These are phyloP conservation scores for Petrocephalus zakoni DNA, from an alignment of 2,113 vertebrate genomes.

Conservation along the genomic window DNA sequence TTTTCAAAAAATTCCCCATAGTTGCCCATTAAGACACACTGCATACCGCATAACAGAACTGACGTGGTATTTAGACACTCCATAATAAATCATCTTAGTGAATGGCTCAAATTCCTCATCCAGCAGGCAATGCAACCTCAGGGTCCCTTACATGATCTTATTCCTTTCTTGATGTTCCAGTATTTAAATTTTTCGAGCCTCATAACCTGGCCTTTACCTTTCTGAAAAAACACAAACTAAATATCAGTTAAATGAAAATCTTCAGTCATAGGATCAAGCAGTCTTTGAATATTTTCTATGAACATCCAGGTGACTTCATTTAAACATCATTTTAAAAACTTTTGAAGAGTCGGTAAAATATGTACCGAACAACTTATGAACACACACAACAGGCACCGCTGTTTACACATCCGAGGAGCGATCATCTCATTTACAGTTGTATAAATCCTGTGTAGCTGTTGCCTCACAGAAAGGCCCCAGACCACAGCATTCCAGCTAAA, in stretches of 20 bases:
- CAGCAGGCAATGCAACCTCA: neutral
- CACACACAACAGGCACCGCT: neutral
- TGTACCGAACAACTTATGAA: neutral
- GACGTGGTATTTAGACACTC: neutral
- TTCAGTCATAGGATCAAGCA: neutral
- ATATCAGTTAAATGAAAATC: neutral
- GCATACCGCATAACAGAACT: neutral
- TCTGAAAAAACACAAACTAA: neutral
- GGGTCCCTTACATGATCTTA: neutral
- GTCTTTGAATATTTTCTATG: neutral
- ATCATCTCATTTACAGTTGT: neutral
- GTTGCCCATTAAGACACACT: neutral
- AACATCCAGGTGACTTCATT: neutral
- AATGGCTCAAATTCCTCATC: slow-evolving; percentile 8
- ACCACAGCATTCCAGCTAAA: neutral
- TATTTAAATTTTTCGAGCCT: neutral
- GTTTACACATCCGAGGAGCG: neutral
- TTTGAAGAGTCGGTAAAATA: neutral
- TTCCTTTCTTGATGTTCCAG: neutral
- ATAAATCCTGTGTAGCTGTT: neutral
- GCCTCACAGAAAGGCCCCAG: neutral
- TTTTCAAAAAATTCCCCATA: neutral
- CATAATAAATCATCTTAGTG: neutral
- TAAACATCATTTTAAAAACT: neutral
- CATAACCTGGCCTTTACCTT: neutral